These are phyloP conservation scores for Gorsachius magnificus DNA, from an alignment of 2,797 vertebrate species.

Conservation along the genomic window DNA sequence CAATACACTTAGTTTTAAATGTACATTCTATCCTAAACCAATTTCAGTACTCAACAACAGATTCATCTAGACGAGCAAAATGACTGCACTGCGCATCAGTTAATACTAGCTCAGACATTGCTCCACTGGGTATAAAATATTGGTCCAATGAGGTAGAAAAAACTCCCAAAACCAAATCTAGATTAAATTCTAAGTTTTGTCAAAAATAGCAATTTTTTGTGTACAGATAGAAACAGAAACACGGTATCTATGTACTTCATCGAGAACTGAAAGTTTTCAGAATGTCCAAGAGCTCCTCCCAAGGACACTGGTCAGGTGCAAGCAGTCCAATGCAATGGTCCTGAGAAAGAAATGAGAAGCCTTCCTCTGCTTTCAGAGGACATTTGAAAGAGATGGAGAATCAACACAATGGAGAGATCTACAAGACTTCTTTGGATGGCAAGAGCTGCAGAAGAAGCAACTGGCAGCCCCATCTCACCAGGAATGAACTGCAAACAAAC, in stretches of 20 bases:
- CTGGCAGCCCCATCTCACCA: neutral
- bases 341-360: neutral
- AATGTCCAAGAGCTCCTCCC: neutral
- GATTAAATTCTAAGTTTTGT: neutral
- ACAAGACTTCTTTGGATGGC: neutral
- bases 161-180: neutral
- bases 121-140: neutral
- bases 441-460: neutral
- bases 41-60: neutral
- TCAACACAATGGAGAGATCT: neutral
- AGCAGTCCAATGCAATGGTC: fast-evolving
- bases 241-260: neutral
- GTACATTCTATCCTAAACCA: neutral
- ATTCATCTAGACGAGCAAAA: neutral
- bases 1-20: neutral
- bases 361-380: neutral
- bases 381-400: neutral
- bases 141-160: neutral
- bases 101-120: neutral
- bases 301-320: neutral
- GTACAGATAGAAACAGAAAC: neutral
- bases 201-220: fast-evolving
- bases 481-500: neutral
- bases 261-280: neutral
- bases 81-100: fast-evolving